phyloP scores from a whole-genome alignment of 2,113 vertebrate species.

The Perognathus longimembris region DNA sequence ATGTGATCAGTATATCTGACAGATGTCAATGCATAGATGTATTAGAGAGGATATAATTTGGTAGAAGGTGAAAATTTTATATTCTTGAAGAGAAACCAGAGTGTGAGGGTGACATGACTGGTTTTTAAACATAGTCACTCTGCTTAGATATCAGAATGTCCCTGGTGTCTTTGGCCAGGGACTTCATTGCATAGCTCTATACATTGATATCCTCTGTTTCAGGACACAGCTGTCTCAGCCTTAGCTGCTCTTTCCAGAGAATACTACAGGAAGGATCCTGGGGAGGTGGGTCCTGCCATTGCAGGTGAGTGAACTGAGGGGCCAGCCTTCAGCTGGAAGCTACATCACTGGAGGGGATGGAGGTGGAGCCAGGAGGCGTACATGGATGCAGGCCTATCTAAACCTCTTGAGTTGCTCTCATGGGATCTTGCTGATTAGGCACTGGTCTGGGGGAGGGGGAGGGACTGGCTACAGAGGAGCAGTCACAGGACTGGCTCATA shows the following conservation, averaged over 20 bases:
- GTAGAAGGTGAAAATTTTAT: not conserved
- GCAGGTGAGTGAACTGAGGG: conserved; percentile 88
- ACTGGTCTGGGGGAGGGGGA: not conserved
- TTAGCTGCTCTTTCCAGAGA: conserved; percentile 91
- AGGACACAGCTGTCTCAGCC: conserved; percentile 91
- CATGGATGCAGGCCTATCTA: not conserved
- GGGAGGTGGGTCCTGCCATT: conserved; percentile 85
- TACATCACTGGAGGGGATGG: no score
- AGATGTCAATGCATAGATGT: accelerated
- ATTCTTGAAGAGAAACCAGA: not conserved
- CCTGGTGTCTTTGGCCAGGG: accelerated
- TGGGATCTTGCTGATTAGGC: not conserved
- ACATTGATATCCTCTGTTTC: conserved; percentile 53
- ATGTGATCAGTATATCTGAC: not conserved
- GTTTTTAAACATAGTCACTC: not conserved
- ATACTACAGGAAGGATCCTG: conserved; percentile 86
- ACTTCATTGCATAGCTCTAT: no score
- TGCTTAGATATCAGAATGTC: not conserved
- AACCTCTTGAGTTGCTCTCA: not conserved
- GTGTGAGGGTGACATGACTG: not conserved
- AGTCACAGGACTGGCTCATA: not conserved
- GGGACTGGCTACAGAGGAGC: no score
- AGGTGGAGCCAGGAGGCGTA: no score
- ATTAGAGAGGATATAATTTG: not conserved
- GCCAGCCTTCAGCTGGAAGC: conserved; percentile 22